Base-by-base conservation (phyloP, 2,797 vertebrate species). In the Kryptolebias ocellatus region DNA sequence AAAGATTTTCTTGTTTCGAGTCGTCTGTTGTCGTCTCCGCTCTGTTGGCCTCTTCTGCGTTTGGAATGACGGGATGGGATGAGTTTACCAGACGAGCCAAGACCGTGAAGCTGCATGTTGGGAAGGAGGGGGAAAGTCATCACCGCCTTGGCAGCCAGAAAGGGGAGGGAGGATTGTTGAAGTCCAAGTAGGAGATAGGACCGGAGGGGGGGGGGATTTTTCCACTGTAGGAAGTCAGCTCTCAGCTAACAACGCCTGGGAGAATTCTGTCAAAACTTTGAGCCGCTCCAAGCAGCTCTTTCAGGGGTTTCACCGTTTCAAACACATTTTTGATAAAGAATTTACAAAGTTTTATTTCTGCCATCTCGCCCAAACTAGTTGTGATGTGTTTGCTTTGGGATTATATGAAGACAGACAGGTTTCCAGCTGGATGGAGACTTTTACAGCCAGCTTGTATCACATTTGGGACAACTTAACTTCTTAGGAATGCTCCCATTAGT, bases 31-130 rank as follows among this genome's bases (percentile, higher is more conserved):
- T 80, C 81, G 74, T 81, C 50, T 82, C 45, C 53, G 6, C 69
- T 87, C 80, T 61, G 84, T 27, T 72, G 75, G 70, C 67, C 65
- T 76, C 71, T 64, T 67, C 34, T 74, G 58, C 51, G 27, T 63
- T 73, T 65, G 42, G 58, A 11, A 8, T 20, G 62, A 52, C 59
- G 34, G 14, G 29, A 18, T 29, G 29, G 83, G 74, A 93, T 88
- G 75, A 78, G 77, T 92, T 88, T 49, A 86, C 34, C 90, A 93
- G 90, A 89, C 81, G 82, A 86, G 74, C 72, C 67, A 67, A 70
- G 58, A 62, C 70, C 44, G 44, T 62, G 72, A 78, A 79, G 67
- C 74, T 85, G 78, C 77, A 71, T 68, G 74, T 80, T 78, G 60
- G 72, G 49, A 80, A 71, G 76, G 56, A 67, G 44, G 75, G 76